Evolutionary conservation across 2,888 invertebrate species (phyloP).

Genomic region (Oxycera nigricornis): DNA sequence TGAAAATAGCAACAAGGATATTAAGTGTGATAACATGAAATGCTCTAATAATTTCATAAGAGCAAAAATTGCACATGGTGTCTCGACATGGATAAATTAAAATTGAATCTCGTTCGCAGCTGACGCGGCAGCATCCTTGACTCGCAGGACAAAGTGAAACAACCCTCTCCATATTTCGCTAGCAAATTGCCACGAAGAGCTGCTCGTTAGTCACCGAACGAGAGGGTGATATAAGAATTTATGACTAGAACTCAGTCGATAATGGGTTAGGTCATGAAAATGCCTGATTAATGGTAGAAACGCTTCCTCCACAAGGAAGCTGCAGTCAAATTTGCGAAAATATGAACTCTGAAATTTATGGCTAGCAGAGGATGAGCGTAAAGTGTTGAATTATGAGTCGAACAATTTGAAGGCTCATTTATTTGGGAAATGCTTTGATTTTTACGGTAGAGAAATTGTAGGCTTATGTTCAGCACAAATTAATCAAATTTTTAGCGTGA

Average conservation of each 20-base stretch:
- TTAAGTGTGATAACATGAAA: neutral
- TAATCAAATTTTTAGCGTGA: too few relatives aligned
- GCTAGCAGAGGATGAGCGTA: too few relatives aligned
- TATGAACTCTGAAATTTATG: too few relatives aligned
- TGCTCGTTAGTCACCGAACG: neutral
- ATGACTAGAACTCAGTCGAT: neutral
- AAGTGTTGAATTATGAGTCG: too few relatives aligned
- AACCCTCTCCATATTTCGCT: neutral
- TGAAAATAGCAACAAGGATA: neutral
- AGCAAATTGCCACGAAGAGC: neutral
- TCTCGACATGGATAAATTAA: slow-evolving; percentile 16
- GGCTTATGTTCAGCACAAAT: too few relatives aligned
- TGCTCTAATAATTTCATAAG: slow-evolving; percentile 18
- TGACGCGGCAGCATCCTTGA: too few relatives aligned
- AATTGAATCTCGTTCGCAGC: neutral
- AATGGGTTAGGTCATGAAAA: neutral
- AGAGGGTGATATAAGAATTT: neutral
- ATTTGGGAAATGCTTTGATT: too few relatives aligned
- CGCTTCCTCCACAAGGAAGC: too few relatives aligned
- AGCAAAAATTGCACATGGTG: slow-evolving; percentile 6
- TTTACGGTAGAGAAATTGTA: too few relatives aligned
- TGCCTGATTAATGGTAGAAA: slow-evolving; percentile 3
- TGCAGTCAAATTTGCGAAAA: too few relatives aligned
- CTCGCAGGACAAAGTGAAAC: neutral
- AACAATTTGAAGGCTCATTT: too few relatives aligned